phyloP scores from a whole-genome alignment of 2,797 vertebrate species.

The Nannoperca obscura region DNA sequence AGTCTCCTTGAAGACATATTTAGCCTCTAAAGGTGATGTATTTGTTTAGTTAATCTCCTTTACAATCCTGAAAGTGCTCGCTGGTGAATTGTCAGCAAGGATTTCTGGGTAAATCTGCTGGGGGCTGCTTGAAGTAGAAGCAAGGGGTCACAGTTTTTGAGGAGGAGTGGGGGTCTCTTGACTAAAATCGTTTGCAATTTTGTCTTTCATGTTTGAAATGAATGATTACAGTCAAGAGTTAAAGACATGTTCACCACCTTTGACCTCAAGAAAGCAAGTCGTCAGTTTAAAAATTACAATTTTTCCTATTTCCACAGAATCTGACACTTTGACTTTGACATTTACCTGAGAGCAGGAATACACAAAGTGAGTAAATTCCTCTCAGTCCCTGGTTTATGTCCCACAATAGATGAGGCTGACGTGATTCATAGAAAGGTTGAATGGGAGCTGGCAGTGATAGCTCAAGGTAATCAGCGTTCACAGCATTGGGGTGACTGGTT shows the following conservation, averaged over 20 bases:
- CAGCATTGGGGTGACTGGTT: conserved; percentile 63
- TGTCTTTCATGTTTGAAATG: background rate
- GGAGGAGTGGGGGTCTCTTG: background rate
- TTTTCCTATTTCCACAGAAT: background rate
- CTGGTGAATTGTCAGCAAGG: conserved; percentile 60
- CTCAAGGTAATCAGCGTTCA: conserved; percentile 63
- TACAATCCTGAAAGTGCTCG: conserved; percentile 51
- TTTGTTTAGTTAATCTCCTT: conserved; percentile 73
- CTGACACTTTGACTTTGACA: conserved; percentile 31
- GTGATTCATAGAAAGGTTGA: conserved; percentile 56
- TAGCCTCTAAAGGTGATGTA: conserved; percentile 60
- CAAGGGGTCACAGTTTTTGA: conserved; percentile 39
- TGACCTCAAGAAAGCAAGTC: background rate
- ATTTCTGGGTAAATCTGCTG: conserved; percentile 62
- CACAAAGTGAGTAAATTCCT: conserved; percentile 53
- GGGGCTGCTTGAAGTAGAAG: conserved; percentile 33
- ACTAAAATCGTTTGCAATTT: background rate
- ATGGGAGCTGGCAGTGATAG: conserved; percentile 55
- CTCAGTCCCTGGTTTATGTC: conserved; percentile 60
- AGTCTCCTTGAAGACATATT: conserved; percentile 67
- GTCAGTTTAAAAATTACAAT: conserved; percentile 3
- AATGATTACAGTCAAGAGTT: conserved; percentile 10
- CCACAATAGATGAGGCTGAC: conserved; percentile 30
- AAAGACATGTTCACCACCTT: conserved; percentile 3
- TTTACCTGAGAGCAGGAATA: conserved; percentile 44